Percentiles rank a stretch among this genome's conserved stretches.
These are phyloP conservation scores for Sympetrum striolatum DNA, from an alignment of 2,888 invertebrate genomes.

Conservation along the genomic window DNA sequence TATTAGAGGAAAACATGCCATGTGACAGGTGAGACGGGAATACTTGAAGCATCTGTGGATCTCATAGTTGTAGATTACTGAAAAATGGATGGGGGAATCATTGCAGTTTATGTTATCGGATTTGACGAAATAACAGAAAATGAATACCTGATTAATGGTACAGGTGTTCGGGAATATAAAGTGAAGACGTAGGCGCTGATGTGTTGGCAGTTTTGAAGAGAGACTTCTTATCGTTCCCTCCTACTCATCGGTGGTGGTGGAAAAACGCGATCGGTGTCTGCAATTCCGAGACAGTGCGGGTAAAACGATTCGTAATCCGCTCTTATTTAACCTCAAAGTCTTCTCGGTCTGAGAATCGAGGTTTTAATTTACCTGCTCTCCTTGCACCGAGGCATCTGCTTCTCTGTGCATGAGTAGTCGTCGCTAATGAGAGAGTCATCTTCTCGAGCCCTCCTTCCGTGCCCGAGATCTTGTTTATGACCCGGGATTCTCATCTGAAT, in stretches of 20 bases:
- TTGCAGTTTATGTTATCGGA: too few relatives aligned
- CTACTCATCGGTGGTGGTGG: background rate
- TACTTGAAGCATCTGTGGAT: too few relatives aligned
- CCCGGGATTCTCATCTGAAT: too few relatives aligned
- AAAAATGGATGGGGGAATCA: too few relatives aligned
- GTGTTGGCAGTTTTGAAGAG: background rate
- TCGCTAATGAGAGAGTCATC: background rate
- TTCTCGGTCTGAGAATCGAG: background rate
- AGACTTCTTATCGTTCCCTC: background rate
- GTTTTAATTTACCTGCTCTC: background rate
- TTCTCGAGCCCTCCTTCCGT: background rate
- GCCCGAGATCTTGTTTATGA: background rate
- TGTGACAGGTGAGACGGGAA: too few relatives aligned
- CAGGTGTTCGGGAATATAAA: too few relatives aligned
- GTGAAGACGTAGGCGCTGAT: background rate
- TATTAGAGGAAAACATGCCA: too few relatives aligned
- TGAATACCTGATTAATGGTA: too few relatives aligned
- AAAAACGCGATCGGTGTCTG: background rate
- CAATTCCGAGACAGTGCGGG: background rate
- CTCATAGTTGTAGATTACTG: too few relatives aligned
- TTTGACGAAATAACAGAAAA: too few relatives aligned
- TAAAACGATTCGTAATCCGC: background rate
- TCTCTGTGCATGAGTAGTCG: background rate
- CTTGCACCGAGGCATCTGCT: background rate
- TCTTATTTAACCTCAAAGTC: background rate